A percentile compares a stretch with the other conserved stretches of the same genome.
These are phyloP conservation scores for Bellardia pandia DNA, from an alignment of 2,888 invertebrate genomes.

Conservation along the genomic window DNA sequence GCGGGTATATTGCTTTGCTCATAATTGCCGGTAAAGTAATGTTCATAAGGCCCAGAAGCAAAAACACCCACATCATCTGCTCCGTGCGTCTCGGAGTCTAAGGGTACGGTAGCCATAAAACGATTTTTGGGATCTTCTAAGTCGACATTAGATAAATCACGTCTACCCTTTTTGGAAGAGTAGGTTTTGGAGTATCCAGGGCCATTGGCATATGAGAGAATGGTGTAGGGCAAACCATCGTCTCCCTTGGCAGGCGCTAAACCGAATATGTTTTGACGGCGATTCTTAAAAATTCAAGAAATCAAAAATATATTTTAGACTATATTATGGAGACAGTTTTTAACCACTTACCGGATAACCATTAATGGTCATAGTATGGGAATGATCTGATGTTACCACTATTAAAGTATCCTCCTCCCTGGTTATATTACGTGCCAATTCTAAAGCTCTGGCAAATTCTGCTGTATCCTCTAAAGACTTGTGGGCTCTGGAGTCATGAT, in stretches of 20 bases:
- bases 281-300: conserved; percentile 56
- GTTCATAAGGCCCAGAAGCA: conserved; percentile 90
- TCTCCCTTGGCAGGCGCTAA: conserved; percentile 85
- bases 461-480: conserved; percentile 91
- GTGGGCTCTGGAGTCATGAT: conserved; percentile 87
- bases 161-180: conserved; percentile 75
- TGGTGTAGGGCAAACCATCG: conserved; percentile 87
- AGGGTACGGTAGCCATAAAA: conserved; percentile 86
- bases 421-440: conserved; percentile 86
- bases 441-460: conserved; percentile 89
- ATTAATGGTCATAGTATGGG: conserved; percentile 90
- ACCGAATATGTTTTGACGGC: conserved; percentile 86
- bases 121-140: conserved; percentile 78
- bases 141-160: conserved; percentile 74
- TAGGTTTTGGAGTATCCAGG: conserved; percentile 85
- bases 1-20: conserved; percentile 92
- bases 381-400: conserved; percentile 92
- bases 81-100: conserved; percentile 88
- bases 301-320: not conserved
- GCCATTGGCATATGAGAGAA: conserved; percentile 90
- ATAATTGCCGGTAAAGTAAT: conserved; percentile 90
- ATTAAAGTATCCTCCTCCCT: conserved; percentile 89
- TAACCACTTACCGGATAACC: conserved; percentile 88
- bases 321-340: not conserved
- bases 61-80: conserved; percentile 92